Conservation (phyloP, 2,888 invertebrate genomes). For the Macaria liturata region DNA sequence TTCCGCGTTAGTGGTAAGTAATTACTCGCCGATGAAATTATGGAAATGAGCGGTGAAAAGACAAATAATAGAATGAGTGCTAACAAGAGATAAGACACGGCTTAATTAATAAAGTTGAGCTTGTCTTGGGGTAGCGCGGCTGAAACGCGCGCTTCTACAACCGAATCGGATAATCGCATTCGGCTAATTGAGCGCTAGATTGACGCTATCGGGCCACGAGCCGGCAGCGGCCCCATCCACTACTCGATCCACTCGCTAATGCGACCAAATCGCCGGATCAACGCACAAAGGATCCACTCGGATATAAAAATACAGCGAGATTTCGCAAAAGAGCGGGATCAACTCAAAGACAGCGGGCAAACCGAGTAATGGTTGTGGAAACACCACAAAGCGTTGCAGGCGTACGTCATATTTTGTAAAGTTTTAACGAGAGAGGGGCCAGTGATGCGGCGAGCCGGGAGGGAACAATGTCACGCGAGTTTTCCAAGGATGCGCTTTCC, state of each 20-base stretch:
- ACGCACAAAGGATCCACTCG: conserved; percentile 52
- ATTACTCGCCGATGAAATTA: conserved; percentile 81
- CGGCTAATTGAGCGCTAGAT: conserved; percentile 82
- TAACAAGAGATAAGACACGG: conserved; percentile 84
- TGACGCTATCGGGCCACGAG: conserved; percentile 75
- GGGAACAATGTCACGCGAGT: conserved; percentile 63
- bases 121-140: conserved; percentile 69
- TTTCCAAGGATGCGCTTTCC: conserved; percentile 64
- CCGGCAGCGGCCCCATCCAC: conserved; percentile 41
- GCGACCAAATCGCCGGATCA: conserved; percentile 62
- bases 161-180: conserved; percentile 81
- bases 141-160: conserved; percentile 70
- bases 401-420: conserved; percentile 71
- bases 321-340: conserved; percentile 53
- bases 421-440: conserved; percentile 74
- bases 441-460: conserved; percentile 35
- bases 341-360: conserved; percentile 53
- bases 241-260: conserved; percentile 58
- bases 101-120: conserved; percentile 83
- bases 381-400: conserved; percentile 70
- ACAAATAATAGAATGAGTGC: conserved; percentile 84
- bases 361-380: conserved; percentile 57
- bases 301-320: conserved; percentile 48
- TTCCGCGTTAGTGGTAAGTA: conserved; percentile 75
- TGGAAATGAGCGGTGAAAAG: conserved; percentile 83